Evolutionary conservation across 2,888 invertebrate species (phyloP), one percentile per base, ranked within the genome.

Genomic region (Bellardia bayeri): DNA sequence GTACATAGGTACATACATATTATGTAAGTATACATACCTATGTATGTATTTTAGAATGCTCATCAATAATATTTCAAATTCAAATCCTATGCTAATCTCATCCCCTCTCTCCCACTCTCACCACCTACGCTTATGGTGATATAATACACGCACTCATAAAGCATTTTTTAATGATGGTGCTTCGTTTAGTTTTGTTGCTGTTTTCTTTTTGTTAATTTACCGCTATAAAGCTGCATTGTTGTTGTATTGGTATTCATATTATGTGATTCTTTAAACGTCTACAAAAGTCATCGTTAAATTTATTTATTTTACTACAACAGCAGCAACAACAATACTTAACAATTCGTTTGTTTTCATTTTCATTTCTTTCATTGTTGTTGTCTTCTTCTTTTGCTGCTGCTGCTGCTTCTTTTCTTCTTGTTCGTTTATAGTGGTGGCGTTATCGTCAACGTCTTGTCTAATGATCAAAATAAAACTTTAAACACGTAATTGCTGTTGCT

Each of bases 251-350:
- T 58, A 79, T 66, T 56, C 30, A 45, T 74, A 69, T 78, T 80
- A 83, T 76, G 79, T 66, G 80, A 81, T 76, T 81, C 81, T 76
- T 87, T 87, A 72, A 84, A 45, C 66, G 76, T 72, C 64, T 83
- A 63, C 76, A 81, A 82, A 68, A 87, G 51, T 71, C 51, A 76
- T 66, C 75, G 80, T 86, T 86, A 69, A 81, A 82, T 23, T 51
- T 71, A 64, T 76, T 69, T 51, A 71, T 71, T 76, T 69, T 13
- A 82, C 33, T 33, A 54, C 61, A 82, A 71, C 68, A 86, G 78
- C 68, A 74, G 69, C 14, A 74, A 75, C 11, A 68, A 3, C 42
- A n/a, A 56, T 56, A 23, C 23, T 56, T 56, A 72, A 78, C 74
- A 64, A 63, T 64, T 75, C 49, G 79, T 75, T 66, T 54, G 58